A percentile compares a stretch with the other conserved stretches of the same genome.
These are phyloP conservation scores for Prunella strophiata DNA, from an alignment of 2,797 vertebrate genomes.

Conservation along the genomic window DNA sequence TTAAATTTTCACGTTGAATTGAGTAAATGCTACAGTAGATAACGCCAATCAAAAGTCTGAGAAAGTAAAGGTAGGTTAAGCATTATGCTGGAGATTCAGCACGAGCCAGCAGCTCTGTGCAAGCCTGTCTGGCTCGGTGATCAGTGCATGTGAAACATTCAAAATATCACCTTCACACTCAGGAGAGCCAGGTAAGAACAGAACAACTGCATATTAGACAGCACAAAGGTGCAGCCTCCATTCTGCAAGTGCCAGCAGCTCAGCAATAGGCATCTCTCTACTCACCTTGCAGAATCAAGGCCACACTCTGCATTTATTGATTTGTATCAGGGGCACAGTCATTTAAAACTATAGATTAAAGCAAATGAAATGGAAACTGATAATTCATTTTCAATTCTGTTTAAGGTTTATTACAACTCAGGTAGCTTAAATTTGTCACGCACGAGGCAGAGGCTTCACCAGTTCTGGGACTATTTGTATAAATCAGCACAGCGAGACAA, in stretches of 20 bases:
- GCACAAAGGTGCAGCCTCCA: not conserved
- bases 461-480: slow-evolving; percentile 30
- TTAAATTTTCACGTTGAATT: not conserved
- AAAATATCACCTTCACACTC: not conserved
- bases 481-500: slow-evolving; percentile 41
- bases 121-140: not conserved
- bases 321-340: not conserved
- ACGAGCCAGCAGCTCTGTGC: not conserved
- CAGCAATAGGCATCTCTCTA: not conserved
- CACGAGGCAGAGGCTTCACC: not conserved
- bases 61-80: not conserved
- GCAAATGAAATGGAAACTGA: slow-evolving; percentile 32
- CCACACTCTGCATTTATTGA: not conserved
- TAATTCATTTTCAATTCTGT: slow-evolving; percentile 24
- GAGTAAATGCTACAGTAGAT: not conserved
- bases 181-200: not conserved
- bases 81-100: not conserved
- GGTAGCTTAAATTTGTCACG: slow-evolving; percentile 11
- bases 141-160: not conserved
- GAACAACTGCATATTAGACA: not conserved
- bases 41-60: not conserved
- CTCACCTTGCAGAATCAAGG: not conserved
- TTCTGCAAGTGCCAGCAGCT: not conserved
- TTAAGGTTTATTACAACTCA: slow-evolving; percentile 35
- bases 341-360: slow-evolving; percentile 30